A percentile compares a stretch with the other conserved stretches of the same genome.
Conservation (phyloP, 2,113 vertebrate genomes). For the Athene noctua region DNA sequence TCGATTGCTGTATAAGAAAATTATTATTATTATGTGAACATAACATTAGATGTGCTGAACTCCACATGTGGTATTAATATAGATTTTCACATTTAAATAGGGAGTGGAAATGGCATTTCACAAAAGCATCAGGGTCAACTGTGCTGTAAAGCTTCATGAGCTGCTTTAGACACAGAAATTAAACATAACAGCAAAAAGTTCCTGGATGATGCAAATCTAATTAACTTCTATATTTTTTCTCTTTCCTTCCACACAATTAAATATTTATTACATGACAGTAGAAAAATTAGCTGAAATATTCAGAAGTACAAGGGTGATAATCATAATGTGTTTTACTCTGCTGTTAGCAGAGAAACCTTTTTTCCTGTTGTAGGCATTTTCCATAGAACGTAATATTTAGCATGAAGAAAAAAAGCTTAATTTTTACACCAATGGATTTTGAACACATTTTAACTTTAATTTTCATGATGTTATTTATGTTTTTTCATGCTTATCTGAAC, state of each 20-base stretch:
- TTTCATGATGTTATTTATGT: slow-evolving; percentile 6
- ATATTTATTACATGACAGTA: not conserved
- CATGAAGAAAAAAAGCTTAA: not conserved
- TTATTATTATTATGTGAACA: not conserved
- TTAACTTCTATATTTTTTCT: not conserved
- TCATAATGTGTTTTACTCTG: not conserved
- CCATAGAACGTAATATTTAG: not conserved
- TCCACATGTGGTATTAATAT: not conserved
- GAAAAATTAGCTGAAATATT: not conserved
- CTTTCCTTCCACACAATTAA: not conserved
- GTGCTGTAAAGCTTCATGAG: not conserved
- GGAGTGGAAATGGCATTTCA: not conserved
- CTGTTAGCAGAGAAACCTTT: not conserved
- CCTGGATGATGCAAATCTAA: not conserved
- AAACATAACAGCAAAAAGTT: not conserved
- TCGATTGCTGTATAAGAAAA: not conserved
- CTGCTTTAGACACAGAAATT: not conserved
- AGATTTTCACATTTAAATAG: not conserved
- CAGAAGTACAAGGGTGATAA: not conserved
- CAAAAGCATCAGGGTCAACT: not conserved
- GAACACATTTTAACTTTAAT: not conserved
- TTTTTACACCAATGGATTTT: not conserved
- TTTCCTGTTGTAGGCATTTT: not conserved
- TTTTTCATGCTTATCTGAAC: slow-evolving; percentile 27
- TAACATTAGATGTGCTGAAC: not conserved